Conservation (phyloP, 1,140 invertebrate genomes). For the Cepaea nemoralis region DNA sequence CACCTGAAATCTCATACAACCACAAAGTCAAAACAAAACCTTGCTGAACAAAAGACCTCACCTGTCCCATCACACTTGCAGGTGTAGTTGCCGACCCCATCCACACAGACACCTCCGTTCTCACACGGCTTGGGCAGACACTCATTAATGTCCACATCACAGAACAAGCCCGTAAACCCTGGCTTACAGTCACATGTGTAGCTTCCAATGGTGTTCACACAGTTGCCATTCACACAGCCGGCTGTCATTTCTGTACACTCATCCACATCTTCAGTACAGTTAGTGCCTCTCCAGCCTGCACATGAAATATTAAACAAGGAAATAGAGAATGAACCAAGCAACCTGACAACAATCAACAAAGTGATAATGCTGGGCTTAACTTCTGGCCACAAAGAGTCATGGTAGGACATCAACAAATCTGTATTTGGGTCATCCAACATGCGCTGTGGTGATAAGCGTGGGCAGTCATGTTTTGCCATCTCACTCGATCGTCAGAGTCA, state of each 20-base stretch:
- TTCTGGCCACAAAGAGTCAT: no score
- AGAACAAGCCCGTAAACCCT: slow-evolving; percentile 88
- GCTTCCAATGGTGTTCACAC: slow-evolving; percentile 65
- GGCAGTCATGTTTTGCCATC: no score
- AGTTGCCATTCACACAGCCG: slow-evolving; percentile 70
- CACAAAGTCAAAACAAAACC: no score
- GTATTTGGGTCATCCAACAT: no score
- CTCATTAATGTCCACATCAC: slow-evolving; percentile 91
- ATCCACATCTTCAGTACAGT: slow-evolving; percentile 46
- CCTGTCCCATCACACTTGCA: slow-evolving; percentile 53
- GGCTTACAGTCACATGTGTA: slow-evolving; percentile 87
- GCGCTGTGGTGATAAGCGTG: no score
- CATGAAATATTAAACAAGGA: no score
- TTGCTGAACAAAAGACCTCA: background rate
- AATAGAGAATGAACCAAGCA: no score
- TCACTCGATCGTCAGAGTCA: no score
- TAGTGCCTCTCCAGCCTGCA: slow-evolving; percentile 49
- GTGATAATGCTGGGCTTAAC: no score
- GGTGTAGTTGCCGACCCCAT: slow-evolving; percentile 83
- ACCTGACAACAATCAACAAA: no score
- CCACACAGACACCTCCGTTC: slow-evolving; percentile 82
- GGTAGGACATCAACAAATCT: no score
- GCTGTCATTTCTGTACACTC: slow-evolving; percentile 36
- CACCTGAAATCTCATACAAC: no score
- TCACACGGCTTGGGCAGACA: slow-evolving; percentile 80